Evolutionary conservation across 2,113 vertebrate genomes (phyloP).

Genomic region (Sterna hirundo): DNA sequence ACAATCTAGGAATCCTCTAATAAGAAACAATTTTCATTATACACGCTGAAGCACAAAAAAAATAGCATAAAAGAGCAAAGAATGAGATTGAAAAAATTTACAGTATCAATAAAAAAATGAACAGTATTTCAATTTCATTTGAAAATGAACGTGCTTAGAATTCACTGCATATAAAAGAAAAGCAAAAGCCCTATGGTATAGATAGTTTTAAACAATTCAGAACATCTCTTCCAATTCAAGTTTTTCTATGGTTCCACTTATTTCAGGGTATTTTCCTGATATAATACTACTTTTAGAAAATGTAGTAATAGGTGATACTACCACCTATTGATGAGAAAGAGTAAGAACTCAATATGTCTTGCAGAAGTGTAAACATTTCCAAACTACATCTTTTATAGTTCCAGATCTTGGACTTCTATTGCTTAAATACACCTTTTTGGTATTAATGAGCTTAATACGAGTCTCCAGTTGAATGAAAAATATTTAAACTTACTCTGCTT

Average conservation of each 20-base stretch:
- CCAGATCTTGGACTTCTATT: neutral
- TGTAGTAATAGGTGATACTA: neutral
- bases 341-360: neutral
- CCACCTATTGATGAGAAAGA: constrained; percentile 40
- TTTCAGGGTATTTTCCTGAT: neutral
- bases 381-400: neutral
- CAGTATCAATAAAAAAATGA: neutral
- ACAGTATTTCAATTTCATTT: neutral
- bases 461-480: neutral
- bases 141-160: neutral
- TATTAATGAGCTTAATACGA: neutral
- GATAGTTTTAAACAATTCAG: neutral
- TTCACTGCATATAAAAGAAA: neutral
- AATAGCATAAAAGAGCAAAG: neutral
- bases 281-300: neutral
- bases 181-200: neutral
- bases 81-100: neutral
- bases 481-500: constrained; percentile 80
- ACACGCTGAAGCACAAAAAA: neutral
- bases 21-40: neutral
- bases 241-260: neutral
- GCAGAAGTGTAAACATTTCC: neutral
- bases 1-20: neutral
- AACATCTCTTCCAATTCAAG: neutral
- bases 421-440: neutral